phyloP scores from a whole-genome alignment of 2,113 vertebrate species.

The Cephalopterus ornatus region DNA sequence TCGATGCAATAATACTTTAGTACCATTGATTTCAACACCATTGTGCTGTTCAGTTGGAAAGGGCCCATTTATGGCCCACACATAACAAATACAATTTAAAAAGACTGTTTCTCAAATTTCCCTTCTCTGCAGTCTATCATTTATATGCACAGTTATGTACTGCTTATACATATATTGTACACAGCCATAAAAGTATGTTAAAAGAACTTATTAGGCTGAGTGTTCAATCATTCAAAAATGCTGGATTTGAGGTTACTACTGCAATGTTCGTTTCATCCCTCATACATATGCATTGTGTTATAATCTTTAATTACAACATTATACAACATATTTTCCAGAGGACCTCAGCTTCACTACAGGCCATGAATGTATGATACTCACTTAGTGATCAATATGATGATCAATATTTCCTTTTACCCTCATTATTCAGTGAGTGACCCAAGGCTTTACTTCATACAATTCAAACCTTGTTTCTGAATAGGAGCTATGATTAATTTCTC shows the following conservation, averaged over 20 bases:
- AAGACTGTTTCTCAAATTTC: neutral
- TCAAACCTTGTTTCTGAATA: neutral
- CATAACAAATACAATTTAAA: neutral
- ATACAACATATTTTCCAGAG: neutral
- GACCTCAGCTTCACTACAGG: neutral
- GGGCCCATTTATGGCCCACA: neutral
- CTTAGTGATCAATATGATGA: constrained; percentile 41
- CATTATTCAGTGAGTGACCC: constrained; percentile 7
- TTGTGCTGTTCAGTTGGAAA: neutral
- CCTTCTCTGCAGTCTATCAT: neutral
- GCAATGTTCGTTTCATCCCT: neutral
- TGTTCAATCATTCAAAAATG: neutral
- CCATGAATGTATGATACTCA: neutral
- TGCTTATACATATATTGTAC: neutral
- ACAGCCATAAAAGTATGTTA: neutral
- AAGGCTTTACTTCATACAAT: neutral
- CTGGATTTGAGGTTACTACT: neutral
- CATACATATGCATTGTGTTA: neutral
- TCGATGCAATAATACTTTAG: neutral
- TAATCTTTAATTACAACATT: constrained; percentile 26
- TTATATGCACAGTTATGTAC: neutral
- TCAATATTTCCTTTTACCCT: constrained; percentile 36
- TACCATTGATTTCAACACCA: neutral
- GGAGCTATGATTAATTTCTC: neutral
- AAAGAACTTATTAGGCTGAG: neutral